These are phyloP conservation scores for Julus scanicus DNA, from an alignment of 2,888 invertebrate species.

Conservation along the genomic window DNA sequence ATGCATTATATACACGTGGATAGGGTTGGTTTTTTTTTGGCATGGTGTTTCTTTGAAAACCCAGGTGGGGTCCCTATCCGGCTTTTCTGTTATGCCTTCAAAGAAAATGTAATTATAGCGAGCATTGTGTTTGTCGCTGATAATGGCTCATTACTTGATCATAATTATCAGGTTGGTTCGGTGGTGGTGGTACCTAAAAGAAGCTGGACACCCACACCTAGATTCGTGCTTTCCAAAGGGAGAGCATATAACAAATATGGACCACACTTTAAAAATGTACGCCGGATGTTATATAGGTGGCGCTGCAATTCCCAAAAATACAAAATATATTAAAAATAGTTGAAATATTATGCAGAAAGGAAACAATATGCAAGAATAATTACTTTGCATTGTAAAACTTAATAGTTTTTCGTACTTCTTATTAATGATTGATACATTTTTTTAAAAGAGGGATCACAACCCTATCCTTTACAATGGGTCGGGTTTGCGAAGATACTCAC, in stretches of 20 bases:
- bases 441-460: too few relatives aligned
- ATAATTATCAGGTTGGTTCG: conserved; percentile 48
- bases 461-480: too few relatives aligned
- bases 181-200: background rate
- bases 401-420: too few relatives aligned
- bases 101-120: conserved; percentile 36
- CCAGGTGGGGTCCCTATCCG: conserved; percentile 39
- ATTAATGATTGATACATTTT: too few relatives aligned
- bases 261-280: background rate
- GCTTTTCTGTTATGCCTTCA: conserved; percentile 39
- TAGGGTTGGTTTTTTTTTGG: conserved; percentile 8
- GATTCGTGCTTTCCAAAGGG: background rate
- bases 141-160: conserved; percentile 51
- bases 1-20: conserved; percentile 39
- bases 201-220: conserved; percentile 35
- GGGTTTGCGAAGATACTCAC: too few relatives aligned
- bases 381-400: too few relatives aligned
- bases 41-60: conserved; percentile 13
- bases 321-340: too few relatives aligned
- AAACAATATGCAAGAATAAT: too few relatives aligned
- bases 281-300: background rate
- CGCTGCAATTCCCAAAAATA: background rate
- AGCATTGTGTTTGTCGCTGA: conserved; percentile 41
- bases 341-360: too few relatives aligned
- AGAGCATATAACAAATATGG: background rate